Evolutionary conservation across 2,888 invertebrate species (phyloP), one percentile per base, ranked within the genome.

Genomic region (Cheilosia scutellata): DNA sequence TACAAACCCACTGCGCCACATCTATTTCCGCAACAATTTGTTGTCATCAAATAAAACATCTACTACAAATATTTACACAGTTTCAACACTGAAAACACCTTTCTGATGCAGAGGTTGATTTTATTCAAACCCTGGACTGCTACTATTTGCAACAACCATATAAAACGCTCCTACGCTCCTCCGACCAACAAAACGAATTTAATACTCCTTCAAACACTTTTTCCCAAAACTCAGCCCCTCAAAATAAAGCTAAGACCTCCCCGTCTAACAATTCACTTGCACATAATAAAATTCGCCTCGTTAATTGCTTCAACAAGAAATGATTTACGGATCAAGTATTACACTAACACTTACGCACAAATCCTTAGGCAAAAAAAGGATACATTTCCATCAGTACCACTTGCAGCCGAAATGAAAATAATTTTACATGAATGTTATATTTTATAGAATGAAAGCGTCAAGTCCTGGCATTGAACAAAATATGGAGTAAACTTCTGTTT

Each of bases 291-390:
- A 70, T 44, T 75, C 74, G 75, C 63, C 65, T 53, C 65, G 80
- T 84, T 84, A 84, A 84, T 84, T 84, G 84, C 70, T 84, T 80
- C 71, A 80, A 80, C 70, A 75, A 75, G 84, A 84, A 70, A 84
- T 80, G 75, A 84, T 70, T 84, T 84, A 76, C 55, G 60, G 65
- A 75, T 71, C 53, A 37, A 16, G 27, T 49, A 47, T 25, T 16
- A 53, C 42, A 62, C 33, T 31, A 13, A 42, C 42, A 62, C 33
- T 31, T 25, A 42, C 42, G 55, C 53, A 53, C 60, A 49, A 60
- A 60, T 60, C 42, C 68, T 60, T 20, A 20, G 29, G 31, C 42
- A 33, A 37, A 16, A 63, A 77, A 68, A 78, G 83, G 78, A 74
- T 78, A 66, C 27, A 63, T 11, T 55, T 20, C 44, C 44, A 25